A percentile compares a stretch with the other conserved stretches of the same genome.
phyloP scores from a whole-genome alignment of 2,797 vertebrate species.

The Melanotaenia maccullochi region DNA sequence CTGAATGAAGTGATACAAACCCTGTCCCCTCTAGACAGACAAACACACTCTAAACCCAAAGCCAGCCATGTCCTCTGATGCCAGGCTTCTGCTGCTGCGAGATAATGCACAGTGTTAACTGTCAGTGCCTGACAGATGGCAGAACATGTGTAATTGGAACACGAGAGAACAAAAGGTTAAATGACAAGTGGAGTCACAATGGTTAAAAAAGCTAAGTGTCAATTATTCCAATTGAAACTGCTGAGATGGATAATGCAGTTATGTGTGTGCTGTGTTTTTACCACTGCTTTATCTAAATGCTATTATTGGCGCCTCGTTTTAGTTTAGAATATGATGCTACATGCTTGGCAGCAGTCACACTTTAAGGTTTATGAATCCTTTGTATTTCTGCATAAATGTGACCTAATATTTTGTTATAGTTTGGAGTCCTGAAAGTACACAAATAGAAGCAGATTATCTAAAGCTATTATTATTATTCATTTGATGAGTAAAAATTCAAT shows the following conservation, averaged over 20 bases:
- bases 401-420: too few species aligned
- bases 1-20: conserved; percentile 24
- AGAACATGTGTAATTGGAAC: neutral
- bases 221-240: neutral
- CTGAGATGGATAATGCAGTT: neutral
- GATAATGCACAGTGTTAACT: conserved; percentile 16
- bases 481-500: too few species aligned
- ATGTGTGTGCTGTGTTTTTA: neutral
- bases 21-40: conserved; percentile 26
- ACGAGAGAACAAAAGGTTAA: conserved; percentile 16
- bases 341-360: too few species aligned
- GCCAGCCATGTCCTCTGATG: conserved; percentile 18
- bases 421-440: too few species aligned
- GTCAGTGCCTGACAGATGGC: conserved; percentile 28
- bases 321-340: too few species aligned
- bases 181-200: neutral
- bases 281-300: too few species aligned
- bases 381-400: too few species aligned
- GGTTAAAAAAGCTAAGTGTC: neutral
- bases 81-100: conserved; percentile 29
- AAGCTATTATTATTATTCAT: too few species aligned
- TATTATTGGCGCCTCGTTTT: too few species aligned
- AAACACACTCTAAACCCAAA: conserved; percentile 1
- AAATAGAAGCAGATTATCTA: too few species aligned
- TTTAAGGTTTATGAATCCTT: too few species aligned